phyloP scores from a whole-genome alignment of 2,113 vertebrate genomes.

The Ctenodactylus gundi region DNA sequence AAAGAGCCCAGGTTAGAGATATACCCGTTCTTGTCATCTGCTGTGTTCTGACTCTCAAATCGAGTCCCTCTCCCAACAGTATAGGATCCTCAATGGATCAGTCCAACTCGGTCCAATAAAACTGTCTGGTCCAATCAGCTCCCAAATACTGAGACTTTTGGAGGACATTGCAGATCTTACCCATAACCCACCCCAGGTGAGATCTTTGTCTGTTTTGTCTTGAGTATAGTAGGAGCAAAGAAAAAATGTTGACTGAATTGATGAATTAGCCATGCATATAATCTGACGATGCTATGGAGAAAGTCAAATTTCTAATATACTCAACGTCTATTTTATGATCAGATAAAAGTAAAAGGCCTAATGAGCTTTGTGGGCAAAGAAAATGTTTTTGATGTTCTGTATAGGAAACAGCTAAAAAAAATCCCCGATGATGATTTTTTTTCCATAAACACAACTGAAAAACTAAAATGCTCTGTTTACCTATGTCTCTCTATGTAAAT shows the following conservation, averaged over 20 bases:
- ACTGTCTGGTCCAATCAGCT: too few species aligned
- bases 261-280: not conserved
- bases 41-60: too few species aligned
- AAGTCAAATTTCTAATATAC: not conserved
- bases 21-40: too few species aligned
- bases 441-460: constrained; percentile 63
- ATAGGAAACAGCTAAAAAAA: constrained; percentile 29
- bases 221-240: not conserved
- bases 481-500: constrained; percentile 45
- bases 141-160: too few species aligned
- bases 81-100: too few species aligned
- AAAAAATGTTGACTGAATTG: not conserved
- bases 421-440: not conserved
- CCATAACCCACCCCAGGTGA: too few species aligned
- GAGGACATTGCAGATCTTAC: too few species aligned
- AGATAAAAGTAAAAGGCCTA: not conserved
- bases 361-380: constrained; percentile 29
- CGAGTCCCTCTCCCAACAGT: too few species aligned
- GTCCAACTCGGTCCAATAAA: too few species aligned
- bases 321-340: constrained; percentile 11
- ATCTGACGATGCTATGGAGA: not conserved
- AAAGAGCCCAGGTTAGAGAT: too few species aligned
- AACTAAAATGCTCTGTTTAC: constrained; percentile 25
- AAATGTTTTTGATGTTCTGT: constrained; percentile 47
- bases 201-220: not conserved